Percentiles rank a stretch among this genome's conserved stretches.
phyloP scores from a whole-genome alignment of 2,113 vertebrate genomes.

The Xenopus laevis region DNA sequence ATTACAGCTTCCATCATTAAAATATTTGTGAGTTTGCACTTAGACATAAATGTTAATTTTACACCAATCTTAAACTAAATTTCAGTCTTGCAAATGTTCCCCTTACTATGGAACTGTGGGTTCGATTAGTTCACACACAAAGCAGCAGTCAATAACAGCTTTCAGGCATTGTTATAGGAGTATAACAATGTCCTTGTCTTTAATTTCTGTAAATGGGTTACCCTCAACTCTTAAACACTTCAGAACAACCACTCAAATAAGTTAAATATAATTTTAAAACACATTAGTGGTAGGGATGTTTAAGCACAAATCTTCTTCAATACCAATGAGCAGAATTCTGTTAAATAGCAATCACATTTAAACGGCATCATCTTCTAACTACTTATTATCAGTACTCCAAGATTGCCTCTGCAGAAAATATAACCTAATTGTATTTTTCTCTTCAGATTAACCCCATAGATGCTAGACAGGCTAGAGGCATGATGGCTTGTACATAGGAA shows the following conservation, averaged over 20 bases:
- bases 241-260: conserved; percentile 1
- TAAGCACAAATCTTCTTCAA: conserved; percentile 1
- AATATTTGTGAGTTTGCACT: no score
- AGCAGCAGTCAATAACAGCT: no score
- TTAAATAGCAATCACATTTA: conserved; percentile 35
- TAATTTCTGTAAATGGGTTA: not conserved
- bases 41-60: no score
- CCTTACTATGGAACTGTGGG: no score
- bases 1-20: no score
- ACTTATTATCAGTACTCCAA: conserved; percentile 25
- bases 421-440: not conserved
- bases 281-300: conserved; percentile 12
- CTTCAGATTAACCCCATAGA: conserved; percentile 5
- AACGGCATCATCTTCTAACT: conserved; percentile 3
- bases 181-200: not conserved
- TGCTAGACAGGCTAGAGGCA: not conserved
- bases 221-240: not conserved
- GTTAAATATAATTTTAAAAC: conserved; percentile 22
- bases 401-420: not conserved
- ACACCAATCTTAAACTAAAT: no score
- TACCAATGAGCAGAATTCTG: conserved; percentile 4
- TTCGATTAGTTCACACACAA: no score
- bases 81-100: no score
- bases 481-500: not conserved
- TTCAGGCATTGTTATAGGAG: not conserved